Percentiles rank a stretch among this genome's conserved stretches.
phyloP scores from a whole-genome alignment of 2,888 invertebrate species.

The Eueremaeus valkanovi region DNA sequence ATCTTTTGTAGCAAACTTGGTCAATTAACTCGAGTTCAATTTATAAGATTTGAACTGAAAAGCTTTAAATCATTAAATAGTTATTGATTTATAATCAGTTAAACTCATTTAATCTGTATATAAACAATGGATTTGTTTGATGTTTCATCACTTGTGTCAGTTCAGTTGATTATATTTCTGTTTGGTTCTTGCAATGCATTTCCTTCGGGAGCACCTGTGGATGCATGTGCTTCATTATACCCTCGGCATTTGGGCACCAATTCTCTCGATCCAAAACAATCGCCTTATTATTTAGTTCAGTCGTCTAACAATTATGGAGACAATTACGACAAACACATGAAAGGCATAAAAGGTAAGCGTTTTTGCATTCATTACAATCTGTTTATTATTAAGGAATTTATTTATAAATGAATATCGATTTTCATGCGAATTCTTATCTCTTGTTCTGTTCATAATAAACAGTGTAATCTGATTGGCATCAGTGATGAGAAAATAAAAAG shows the following conservation, averaged over 20 bases:
- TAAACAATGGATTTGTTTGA: neutral
- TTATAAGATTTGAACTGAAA: no score
- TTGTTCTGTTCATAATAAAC: no score
- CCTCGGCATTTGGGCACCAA: slow-evolving; percentile 46
- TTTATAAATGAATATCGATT: no score
- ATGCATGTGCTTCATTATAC: slow-evolving; percentile 45
- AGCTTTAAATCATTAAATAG: no score
- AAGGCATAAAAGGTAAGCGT: slow-evolving; percentile 41
- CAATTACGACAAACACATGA: neutral
- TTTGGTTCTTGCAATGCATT: slow-evolving; percentile 36
- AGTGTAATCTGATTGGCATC: no score
- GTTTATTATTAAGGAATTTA: no score
- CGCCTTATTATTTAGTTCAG: slow-evolving; percentile 36
- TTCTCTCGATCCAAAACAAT: slow-evolving; percentile 31
- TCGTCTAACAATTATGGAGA: slow-evolving; percentile 20
- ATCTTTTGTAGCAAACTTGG: no score
- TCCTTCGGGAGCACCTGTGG: slow-evolving; percentile 46
- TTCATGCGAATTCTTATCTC: no score
- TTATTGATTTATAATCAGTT: no score
- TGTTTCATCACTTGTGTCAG: neutral
- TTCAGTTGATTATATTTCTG: neutral
- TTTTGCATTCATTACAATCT: no score
- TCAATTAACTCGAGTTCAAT: no score
- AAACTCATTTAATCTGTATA: neutral
- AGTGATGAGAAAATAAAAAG: no score